These are phyloP conservation scores for Apomyelois bistriatella DNA, from an alignment of 2,888 invertebrate genomes.

Conservation along the genomic window DNA sequence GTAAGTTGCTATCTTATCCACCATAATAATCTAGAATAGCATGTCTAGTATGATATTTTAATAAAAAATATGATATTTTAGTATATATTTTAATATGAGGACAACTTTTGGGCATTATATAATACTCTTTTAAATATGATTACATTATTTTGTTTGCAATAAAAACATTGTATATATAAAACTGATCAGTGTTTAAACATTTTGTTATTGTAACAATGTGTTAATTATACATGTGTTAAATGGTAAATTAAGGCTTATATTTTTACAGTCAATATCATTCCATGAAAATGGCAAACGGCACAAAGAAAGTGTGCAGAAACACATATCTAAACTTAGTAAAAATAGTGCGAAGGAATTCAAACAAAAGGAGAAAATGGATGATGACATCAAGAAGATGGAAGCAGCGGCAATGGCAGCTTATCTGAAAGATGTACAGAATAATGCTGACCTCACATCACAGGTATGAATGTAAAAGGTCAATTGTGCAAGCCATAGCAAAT, in stretches of 20 bases:
- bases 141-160: too few relatives aligned
- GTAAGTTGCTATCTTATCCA: slow-evolving; percentile 77
- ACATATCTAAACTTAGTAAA: slow-evolving; percentile 90
- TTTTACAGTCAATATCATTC: slow-evolving; percentile 91
- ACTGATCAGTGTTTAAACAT: too few relatives aligned
- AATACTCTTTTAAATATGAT: too few relatives aligned
- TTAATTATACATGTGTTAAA: not conserved
- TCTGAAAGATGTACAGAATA: slow-evolving; percentile 88
- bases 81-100: too few relatives aligned
- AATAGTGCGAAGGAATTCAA: slow-evolving; percentile 90
- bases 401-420: slow-evolving; percentile 93
- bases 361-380: slow-evolving; percentile 87
- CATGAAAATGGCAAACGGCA: slow-evolving; percentile 96
- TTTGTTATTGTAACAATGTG: not conserved
- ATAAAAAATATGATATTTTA: too few relatives aligned
- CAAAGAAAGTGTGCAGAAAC: slow-evolving; percentile 93
- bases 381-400: slow-evolving; percentile 93
- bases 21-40: too few relatives aligned
- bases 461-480: slow-evolving; percentile 39
- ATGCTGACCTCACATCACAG: slow-evolving; percentile 82
- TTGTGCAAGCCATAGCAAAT: too few relatives aligned
- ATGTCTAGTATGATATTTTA: too few relatives aligned
- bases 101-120: too few relatives aligned
- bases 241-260: slow-evolving; percentile 7
- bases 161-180: too few relatives aligned